A percentile compares a stretch with the other conserved stretches of the same genome.
Evolutionary conservation across 2,113 vertebrate species (phyloP).

Genomic region (Labeo catla): DNA sequence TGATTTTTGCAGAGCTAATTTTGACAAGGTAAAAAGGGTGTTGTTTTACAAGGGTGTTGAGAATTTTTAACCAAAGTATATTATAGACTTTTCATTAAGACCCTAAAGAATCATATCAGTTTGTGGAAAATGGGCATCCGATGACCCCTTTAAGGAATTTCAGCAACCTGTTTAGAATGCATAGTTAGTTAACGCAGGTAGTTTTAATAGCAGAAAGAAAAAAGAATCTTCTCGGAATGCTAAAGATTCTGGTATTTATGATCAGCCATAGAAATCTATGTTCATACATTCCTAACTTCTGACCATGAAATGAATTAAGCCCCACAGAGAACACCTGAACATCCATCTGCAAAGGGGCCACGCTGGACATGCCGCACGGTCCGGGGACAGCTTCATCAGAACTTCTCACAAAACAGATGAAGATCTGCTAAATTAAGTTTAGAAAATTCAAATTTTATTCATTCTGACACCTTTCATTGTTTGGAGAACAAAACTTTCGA

Average conservation of each 20-base stretch:
- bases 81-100: too few species aligned
- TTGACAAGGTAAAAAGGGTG: too few species aligned
- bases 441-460: background rate
- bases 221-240: slow-evolving; percentile 37
- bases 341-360: slow-evolving; percentile 25
- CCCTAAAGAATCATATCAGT: too few species aligned
- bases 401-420: slow-evolving; percentile 16
- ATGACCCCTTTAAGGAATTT: background rate
- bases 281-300: slow-evolving; percentile 42
- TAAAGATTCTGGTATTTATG: slow-evolving; percentile 42
- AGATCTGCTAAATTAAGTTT: background rate
- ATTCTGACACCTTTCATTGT: background rate
- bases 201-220: slow-evolving; percentile 35
- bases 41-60: too few species aligned
- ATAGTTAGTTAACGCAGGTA: slow-evolving; percentile 7
- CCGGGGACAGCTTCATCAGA: slow-evolving; percentile 36
- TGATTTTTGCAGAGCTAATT: too few species aligned
- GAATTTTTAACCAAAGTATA: too few species aligned
- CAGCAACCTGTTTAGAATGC: background rate
- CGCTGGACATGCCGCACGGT: background rate
- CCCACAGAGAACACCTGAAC: slow-evolving; percentile 48
- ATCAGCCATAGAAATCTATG: slow-evolving; percentile 36
- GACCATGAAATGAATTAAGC: slow-evolving; percentile 52
- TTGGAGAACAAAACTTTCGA: background rate
- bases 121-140: too few species aligned